Evolutionary conservation across 2,113 vertebrate genomes (phyloP).

Genomic region (Eira barbara): DNA sequence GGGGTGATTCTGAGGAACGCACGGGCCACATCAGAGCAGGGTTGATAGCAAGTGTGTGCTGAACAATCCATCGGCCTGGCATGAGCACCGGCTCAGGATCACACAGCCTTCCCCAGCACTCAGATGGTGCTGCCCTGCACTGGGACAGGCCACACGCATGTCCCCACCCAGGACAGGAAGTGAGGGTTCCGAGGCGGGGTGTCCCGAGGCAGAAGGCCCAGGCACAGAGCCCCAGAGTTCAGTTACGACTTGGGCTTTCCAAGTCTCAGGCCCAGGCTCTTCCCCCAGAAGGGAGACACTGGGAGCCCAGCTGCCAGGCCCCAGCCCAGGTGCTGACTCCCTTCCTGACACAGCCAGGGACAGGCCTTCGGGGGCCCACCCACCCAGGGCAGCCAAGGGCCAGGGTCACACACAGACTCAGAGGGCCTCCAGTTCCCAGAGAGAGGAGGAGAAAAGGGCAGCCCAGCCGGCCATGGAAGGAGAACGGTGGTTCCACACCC

Average conservation of each 20-base stretch:
- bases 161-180: neutral
- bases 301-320: neutral
- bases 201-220: too few relatives aligned
- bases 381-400: neutral
- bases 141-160: rapidly evolving
- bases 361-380: too few relatives aligned
- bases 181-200: rapidly evolving
- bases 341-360: neutral
- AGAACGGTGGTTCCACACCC: neutral
- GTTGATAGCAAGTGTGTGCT: rapidly evolving
- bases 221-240: rapidly evolving
- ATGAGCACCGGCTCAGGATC: neutral
- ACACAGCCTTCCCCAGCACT: neutral
- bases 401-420: neutral
- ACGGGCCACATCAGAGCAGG: neutral
- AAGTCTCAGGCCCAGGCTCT: neutral
- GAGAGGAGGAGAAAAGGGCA: neutral
- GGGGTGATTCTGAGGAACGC: neutral
- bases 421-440: neutral
- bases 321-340: neutral
- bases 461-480: neutral
- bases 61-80: rapidly evolving
- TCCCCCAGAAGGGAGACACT: neutral
- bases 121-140: rapidly evolving
- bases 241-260: neutral